A percentile compares a stretch with the other conserved stretches of the same genome.
Conservation (phyloP, 2,797 vertebrate genomes). For the Muraenolepis orangiensis region DNA sequence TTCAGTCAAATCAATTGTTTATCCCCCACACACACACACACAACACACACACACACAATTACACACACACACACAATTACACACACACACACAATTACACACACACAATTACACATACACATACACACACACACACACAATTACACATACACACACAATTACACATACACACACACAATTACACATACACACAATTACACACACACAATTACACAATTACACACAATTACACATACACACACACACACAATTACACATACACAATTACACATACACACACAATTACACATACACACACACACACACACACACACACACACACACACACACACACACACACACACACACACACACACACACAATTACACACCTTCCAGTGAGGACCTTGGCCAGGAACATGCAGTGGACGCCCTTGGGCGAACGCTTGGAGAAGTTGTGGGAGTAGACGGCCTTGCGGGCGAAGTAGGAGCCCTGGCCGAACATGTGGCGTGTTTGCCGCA, state of each 20-base stretch:
- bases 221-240: slow-evolving; percentile 37
- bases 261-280: slow-evolving; percentile 46
- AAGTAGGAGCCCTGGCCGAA: slow-evolving; percentile 99
- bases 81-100: neutral
- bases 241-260: neutral
- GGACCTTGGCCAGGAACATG: slow-evolving; percentile 98
- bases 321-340: slow-evolving; percentile 47
- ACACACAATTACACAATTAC: slow-evolving; percentile 13
- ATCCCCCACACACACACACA: neutral
- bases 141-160: too few relatives aligned
- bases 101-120: slow-evolving; percentile 34
- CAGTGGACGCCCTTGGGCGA: slow-evolving; percentile 92
- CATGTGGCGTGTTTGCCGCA: slow-evolving; percentile 99
- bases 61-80: slow-evolving; percentile 51
- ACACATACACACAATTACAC: slow-evolving; percentile 33
- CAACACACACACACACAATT: neutral
- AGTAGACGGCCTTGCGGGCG: slow-evolving; percentile 94
- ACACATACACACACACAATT: neutral
- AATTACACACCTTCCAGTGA: slow-evolving; percentile 81
- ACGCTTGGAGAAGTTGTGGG: slow-evolving; percentile 95
- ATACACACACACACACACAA: neutral
- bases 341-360: neutral
- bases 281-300: neutral
- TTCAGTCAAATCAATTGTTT: neutral
- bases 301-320: neutral